These are phyloP conservation scores for Jordanella pulchra DNA, from an alignment of 2,797 vertebrate species.

Conservation along the genomic window DNA sequence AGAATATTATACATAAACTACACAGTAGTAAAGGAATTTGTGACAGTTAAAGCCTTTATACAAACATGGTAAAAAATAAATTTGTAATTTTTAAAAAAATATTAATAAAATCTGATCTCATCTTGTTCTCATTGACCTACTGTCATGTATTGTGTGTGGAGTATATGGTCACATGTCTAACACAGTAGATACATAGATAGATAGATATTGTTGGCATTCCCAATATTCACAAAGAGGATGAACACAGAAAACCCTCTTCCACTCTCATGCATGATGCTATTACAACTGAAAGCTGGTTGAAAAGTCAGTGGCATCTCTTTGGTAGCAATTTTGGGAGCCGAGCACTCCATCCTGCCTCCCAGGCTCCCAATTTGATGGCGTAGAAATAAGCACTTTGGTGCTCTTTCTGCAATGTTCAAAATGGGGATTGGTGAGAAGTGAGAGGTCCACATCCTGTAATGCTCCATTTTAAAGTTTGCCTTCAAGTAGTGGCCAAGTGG, in stretches of 20 bases:
- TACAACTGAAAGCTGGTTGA: slow-evolving; percentile 65
- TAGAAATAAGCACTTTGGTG: slow-evolving; percentile 78
- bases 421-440: slow-evolving; percentile 61
- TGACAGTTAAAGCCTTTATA: not conserved
- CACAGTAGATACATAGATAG: not conserved
- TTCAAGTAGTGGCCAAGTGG: slow-evolving; percentile 69
- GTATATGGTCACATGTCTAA: not conserved
- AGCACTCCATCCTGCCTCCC: slow-evolving; percentile 66
- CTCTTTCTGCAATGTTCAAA: slow-evolving; percentile 74
- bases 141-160: too few relatives aligned
- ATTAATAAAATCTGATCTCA: too few relatives aligned
- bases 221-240: slow-evolving; percentile 7
- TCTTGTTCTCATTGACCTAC: too few relatives aligned
- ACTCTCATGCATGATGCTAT: slow-evolving; percentile 34
- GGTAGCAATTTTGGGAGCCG: slow-evolving; percentile 69
- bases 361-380: slow-evolving; percentile 74
- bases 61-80: too few relatives aligned
- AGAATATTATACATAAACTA: not conserved
- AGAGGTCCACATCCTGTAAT: slow-evolving; percentile 69
- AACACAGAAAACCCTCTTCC: slow-evolving; percentile 31
- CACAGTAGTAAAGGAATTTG: not conserved
- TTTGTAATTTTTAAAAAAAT: too few relatives aligned
- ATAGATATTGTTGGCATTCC: not conserved
- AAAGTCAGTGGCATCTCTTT: slow-evolving; percentile 72
- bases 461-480: slow-evolving; percentile 70